phyloP scores from a whole-genome alignment of 1,140 invertebrate genomes.

The Drosophila kohkoa region DNA sequence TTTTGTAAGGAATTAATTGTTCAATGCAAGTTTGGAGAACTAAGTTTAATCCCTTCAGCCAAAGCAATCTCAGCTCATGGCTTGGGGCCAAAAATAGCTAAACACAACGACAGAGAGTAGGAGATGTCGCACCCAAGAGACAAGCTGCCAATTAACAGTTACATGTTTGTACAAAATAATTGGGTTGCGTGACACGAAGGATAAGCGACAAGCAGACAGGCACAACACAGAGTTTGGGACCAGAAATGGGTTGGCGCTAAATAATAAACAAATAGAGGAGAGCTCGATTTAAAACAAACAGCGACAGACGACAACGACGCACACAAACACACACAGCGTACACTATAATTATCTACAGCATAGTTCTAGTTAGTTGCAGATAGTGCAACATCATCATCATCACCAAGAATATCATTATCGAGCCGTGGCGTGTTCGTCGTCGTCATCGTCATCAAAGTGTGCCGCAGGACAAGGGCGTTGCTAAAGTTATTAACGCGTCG shows the following conservation, averaged over 20 bases:
- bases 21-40: neutral
- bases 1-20: neutral
- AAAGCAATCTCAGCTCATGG: slow-evolving; percentile 68
- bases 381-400: slow-evolving; percentile 73
- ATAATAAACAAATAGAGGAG: slow-evolving; percentile 72
- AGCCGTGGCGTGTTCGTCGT: neutral
- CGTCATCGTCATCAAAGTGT: slow-evolving; percentile 67
- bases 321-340: slow-evolving; percentile 6
- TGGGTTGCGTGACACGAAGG: slow-evolving; percentile 74
- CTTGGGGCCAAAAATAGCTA: slow-evolving; percentile 10
- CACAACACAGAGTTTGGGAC: neutral
- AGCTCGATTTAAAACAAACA: slow-evolving; percentile 68
- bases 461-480: slow-evolving; percentile 78
- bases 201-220: slow-evolving; percentile 7
- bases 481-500: slow-evolving; percentile 83
- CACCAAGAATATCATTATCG: slow-evolving; percentile 43
- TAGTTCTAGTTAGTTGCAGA: slow-evolving; percentile 51
- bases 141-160: slow-evolving; percentile 80
- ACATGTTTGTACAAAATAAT: slow-evolving; percentile 80
- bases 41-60: slow-evolving; percentile 52
- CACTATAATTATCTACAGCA: slow-evolving; percentile 58
- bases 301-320: neutral
- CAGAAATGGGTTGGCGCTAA: slow-evolving; percentile 41
- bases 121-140: slow-evolving; percentile 71
- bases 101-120: neutral